Conservation (phyloP, 2,113 vertebrate species). For the Nipponia nippon region DNA sequence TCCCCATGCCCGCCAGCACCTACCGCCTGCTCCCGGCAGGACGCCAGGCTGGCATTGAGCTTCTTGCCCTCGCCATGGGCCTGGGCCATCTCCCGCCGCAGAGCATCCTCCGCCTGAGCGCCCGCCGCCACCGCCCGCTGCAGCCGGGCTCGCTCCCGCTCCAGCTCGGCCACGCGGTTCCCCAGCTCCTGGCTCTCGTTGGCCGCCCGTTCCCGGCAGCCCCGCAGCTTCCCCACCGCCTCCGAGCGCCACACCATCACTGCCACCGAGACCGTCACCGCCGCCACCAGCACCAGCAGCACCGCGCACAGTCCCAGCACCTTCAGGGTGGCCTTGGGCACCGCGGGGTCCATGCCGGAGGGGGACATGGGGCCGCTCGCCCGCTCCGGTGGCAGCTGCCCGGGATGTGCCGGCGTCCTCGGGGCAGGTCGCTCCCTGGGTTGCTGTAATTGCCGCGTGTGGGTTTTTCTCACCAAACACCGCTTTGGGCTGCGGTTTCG, state of each 20-base stretch:
- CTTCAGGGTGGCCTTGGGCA: constrained; percentile 34
- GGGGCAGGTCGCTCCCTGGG: not conserved
- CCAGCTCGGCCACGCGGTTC: not conserved
- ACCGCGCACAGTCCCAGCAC: not conserved
- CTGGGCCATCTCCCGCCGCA: not conserved
- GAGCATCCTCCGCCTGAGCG: accelerated
- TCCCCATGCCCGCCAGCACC: not conserved
- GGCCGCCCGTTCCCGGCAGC: not conserved
- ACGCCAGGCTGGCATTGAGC: not conserved
- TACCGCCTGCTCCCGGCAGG: not conserved
- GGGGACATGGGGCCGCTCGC: too few relatives aligned
- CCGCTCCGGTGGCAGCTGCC: not conserved
- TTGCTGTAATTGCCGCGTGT: not conserved
- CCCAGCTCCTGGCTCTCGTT: constrained; percentile 24
- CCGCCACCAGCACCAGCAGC: constrained; percentile 36
- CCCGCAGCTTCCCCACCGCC: not conserved
- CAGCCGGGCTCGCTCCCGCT: not conserved
- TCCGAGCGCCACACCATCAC: constrained; percentile 19
- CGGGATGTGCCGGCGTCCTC: not conserved
- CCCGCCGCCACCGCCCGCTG: not conserved
- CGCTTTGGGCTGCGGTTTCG: not conserved
- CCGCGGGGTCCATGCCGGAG: not conserved
- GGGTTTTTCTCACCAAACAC: not conserved
- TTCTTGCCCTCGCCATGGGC: accelerated
- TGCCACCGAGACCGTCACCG: constrained; percentile 4